These are phyloP conservation scores for Trachymyrmex cornetzi DNA, from an alignment of 1,140 invertebrate species.

Conservation along the genomic window DNA sequence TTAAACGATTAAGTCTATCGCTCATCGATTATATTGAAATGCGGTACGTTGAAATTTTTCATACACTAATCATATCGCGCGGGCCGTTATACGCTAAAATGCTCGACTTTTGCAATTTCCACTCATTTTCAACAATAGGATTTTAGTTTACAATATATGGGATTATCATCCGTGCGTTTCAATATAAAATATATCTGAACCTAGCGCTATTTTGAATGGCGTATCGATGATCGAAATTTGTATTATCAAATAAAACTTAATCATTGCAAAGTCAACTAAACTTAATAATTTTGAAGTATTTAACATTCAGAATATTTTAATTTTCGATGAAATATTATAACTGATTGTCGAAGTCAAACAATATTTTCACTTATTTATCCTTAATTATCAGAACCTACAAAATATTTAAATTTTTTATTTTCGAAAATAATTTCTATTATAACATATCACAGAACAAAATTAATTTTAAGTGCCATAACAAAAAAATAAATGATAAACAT, in stretches of 20 bases:
- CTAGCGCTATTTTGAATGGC: background rate
- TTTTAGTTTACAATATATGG: background rate
- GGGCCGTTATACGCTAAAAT: constrained; percentile 39
- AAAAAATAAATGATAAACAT: too few species aligned
- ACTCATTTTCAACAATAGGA: constrained; percentile 2
- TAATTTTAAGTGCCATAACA: too few species aligned
- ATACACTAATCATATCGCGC: constrained; percentile 48
- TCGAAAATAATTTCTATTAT: too few species aligned
- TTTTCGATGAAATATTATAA: too few species aligned
- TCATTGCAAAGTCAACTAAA: too few species aligned
- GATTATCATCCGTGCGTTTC: constrained; percentile 36
- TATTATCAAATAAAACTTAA: background rate
- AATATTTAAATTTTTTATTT: too few species aligned
- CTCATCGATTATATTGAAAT: constrained; percentile 56
- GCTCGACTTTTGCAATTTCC: constrained; percentile 60
- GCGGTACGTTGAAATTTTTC: constrained; percentile 54
- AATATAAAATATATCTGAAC: background rate
- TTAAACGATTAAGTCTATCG: constrained; percentile 54
- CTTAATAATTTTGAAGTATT: too few species aligned
- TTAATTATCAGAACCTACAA: too few species aligned
- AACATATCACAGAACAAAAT: too few species aligned
- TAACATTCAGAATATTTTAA: too few species aligned
- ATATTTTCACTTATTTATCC: too few species aligned
- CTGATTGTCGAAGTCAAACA: too few species aligned
- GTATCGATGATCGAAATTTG: background rate